Evolutionary conservation across 1,140 invertebrate genomes (phyloP), one percentile per base, ranked within the genome.

Genomic region (Globodera ellingtonae): DNA sequence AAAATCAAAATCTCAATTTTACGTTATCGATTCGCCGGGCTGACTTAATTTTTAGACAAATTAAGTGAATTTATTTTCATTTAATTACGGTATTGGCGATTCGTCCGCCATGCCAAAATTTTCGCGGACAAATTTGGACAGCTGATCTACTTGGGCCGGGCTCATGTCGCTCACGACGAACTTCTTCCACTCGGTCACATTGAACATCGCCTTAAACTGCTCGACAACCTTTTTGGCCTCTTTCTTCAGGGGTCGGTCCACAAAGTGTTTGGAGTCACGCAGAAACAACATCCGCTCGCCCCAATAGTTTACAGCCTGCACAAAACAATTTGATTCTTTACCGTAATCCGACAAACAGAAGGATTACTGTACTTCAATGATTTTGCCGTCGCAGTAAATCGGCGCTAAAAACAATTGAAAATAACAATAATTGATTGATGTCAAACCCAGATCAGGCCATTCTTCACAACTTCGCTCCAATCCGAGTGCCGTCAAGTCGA

Each of bases 231-330:
- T 66, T 84, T 85, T 83, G 46, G 85, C 83, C 75, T 83, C 80
- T 59, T 79, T 85, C 81, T 92, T 92, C 87, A 94, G 91, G 85
- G 93, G 94, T 92, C 94, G 93, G 88, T 95, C 95, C 18, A 96
- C 94, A 35, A 35, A 35, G 35, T 35, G 93, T 90, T 96, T 96
- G 9, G 94, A 95, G 86, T 96, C 94, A 5, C 72, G 71, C 9
- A 35, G 21, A 44, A 79, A 59, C 66, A 75, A 56, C 46, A 75
- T 21, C 56, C 66, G 48, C 18, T 75, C 66, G 8, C 35, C n/a
- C 8, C 8, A 66, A 35, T 46, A 73, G 47, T 59, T 75, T 47
- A 75, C 73, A 18, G 73, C 73, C 73, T 75, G 21, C 13, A 21
- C 13, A 13, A 13, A 21, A 21, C 13, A 21, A 65, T 15, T 65